Percentiles rank a stretch among this genome's conserved stretches.
Conservation (phyloP, 2,888 invertebrate genomes). For the Oscheius sp. region DNA sequence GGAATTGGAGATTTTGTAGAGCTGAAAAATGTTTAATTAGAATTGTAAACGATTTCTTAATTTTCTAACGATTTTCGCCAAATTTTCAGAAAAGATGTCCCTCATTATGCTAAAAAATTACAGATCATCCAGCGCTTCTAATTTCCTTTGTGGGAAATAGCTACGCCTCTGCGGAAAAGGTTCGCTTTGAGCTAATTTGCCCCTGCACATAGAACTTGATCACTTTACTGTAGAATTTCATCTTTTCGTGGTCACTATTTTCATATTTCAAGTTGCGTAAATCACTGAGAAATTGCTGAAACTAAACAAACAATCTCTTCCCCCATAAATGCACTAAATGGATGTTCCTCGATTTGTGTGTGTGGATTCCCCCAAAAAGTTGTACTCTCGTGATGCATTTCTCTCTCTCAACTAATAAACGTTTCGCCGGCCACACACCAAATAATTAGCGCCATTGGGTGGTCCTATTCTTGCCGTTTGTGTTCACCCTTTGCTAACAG, state of each 20-base stretch:
- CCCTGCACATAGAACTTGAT: too few relatives aligned
- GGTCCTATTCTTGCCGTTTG: not conserved
- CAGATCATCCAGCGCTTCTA: not conserved
- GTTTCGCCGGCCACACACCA: constrained; percentile 14
- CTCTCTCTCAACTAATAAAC: constrained; percentile 22
- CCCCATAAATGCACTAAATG: not conserved
- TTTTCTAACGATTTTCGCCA: too few relatives aligned
- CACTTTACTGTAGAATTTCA: too few relatives aligned
- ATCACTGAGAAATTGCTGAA: not conserved
- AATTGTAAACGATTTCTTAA: too few relatives aligned
- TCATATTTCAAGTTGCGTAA: not conserved
- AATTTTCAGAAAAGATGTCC: too few relatives aligned
- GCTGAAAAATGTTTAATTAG: constrained; percentile 73
- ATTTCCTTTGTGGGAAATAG: not conserved
- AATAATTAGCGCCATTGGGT: constrained; percentile 21
- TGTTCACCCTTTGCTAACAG: too few relatives aligned
- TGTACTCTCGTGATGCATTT: constrained; percentile 4
- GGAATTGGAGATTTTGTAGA: constrained; percentile 87
- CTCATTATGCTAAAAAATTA: not conserved
- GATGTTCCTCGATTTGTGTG: constrained; percentile 2
- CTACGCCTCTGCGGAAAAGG: not conserved
- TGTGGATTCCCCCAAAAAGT: not conserved
- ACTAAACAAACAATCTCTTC: too few relatives aligned
- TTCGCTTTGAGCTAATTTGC: not conserved
- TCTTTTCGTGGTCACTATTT: too few relatives aligned